These are phyloP conservation scores for Zosterops japonicus DNA, from an alignment of 2,113 vertebrate species.

Conservation along the genomic window DNA sequence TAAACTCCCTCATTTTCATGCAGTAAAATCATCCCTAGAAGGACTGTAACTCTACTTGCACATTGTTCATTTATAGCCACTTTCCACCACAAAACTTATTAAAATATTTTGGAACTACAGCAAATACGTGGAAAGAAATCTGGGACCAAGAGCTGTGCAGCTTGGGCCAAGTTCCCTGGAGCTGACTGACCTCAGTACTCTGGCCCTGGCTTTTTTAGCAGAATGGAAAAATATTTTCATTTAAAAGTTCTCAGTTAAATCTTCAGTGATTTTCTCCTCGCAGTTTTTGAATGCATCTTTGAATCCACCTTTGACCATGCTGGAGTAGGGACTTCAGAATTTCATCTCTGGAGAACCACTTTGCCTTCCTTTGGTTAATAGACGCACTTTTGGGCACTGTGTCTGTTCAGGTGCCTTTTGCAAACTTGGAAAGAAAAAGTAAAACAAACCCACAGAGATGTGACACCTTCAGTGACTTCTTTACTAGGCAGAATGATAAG, in stretches of 20 bases:
- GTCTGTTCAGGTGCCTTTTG: neutral
- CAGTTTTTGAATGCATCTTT: neutral
- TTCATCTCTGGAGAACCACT: neutral
- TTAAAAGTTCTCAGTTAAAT: neutral
- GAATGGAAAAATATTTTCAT: neutral
- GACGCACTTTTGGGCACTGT: neutral
- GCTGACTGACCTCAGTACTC: neutral
- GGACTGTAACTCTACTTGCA: neutral
- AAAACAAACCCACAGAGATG: neutral
- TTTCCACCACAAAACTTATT: accelerated
- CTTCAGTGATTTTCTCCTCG: neutral
- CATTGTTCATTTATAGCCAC: neutral
- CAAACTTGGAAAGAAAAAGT: neutral
- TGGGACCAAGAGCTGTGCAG: neutral
- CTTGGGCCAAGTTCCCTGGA: neutral
- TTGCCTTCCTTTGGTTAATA: neutral
- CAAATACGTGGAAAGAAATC: neutral
- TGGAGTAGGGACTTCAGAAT: neutral
- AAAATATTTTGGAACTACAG: neutral
- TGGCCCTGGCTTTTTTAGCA: neutral
- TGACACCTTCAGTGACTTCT: neutral
- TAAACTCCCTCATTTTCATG: neutral
- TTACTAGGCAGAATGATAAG: neutral
- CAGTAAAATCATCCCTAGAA: neutral
- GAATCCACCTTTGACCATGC: neutral